A percentile compares a stretch with the other conserved stretches of the same genome.
phyloP scores from a whole-genome alignment of 2,113 vertebrate species.

The Salvelinus alpinus region DNA sequence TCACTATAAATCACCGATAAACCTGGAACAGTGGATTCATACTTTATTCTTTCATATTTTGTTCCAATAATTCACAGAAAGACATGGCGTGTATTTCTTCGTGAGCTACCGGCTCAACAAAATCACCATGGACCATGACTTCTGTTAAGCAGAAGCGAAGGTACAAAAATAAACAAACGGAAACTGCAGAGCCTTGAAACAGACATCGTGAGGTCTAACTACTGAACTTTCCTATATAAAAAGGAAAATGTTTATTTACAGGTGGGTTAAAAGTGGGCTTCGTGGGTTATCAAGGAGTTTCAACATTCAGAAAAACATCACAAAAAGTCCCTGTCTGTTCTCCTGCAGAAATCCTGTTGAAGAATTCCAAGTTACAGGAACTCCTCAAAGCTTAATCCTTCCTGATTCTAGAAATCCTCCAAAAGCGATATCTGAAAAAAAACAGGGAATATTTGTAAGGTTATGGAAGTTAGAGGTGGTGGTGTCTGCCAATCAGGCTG shows the following conservation, averaged over 20 bases:
- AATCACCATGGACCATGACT: neutral
- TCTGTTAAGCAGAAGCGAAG: neutral
- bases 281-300: slow-evolving; percentile 12
- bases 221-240: neutral
- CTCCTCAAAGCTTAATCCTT: no score
- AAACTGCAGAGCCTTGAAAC: neutral
- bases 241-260: neutral
- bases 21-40: neutral
- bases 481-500: no score
- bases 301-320: no score
- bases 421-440: no score
- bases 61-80: neutral
- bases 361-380: no score
- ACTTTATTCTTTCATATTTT: neutral
- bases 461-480: no score
- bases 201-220: neutral
- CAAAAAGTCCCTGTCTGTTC: no score
- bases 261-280: slow-evolving; percentile 14
- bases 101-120: no score
- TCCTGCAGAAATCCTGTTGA: no score
- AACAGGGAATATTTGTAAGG: no score
- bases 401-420: no score
- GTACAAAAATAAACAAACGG: neutral
- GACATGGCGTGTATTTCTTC: no score
- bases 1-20: neutral